Evolutionary conservation across 2,888 invertebrate species (phyloP).

Genomic region (Koerneria pararmatus): DNA sequence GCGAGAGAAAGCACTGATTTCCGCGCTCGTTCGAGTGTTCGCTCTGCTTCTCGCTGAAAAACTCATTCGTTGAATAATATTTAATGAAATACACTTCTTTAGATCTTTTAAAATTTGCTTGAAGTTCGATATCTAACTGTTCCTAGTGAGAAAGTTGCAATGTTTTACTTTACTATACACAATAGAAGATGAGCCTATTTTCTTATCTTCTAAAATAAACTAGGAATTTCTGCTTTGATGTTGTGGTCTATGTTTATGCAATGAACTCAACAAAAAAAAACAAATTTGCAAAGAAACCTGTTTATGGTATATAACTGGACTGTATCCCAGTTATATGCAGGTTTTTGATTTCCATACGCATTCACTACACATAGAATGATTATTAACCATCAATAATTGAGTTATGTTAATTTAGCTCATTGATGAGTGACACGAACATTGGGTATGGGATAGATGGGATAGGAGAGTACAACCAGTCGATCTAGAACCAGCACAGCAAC

Average conservation of each 20-base stretch:
- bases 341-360: too few species aligned
- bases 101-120: too few species aligned
- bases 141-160: neutral
- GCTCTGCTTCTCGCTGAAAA: conserved; percentile 49
- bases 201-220: neutral
- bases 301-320: too few species aligned
- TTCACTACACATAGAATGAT: too few species aligned
- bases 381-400: too few species aligned
- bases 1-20: conserved; percentile 40
- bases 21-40: conserved; percentile 37
- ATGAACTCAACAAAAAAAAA: too few species aligned
- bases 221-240: neutral
- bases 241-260: too few species aligned
- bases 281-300: too few species aligned
- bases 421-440: too few species aligned
- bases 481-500: conserved; percentile 47
- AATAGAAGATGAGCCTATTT: neutral
- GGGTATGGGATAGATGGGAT: conserved; percentile 34
- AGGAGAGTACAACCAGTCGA: conserved; percentile 46
- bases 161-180: neutral
- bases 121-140: neutral
- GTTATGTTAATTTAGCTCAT: conserved; percentile 3
- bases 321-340: too few species aligned
- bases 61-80: too few species aligned
- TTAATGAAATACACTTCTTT: too few species aligned